These are phyloP conservation scores for Odontesthes bonariensis DNA, from an alignment of 2,113 vertebrate species.

Conservation along the genomic window DNA sequence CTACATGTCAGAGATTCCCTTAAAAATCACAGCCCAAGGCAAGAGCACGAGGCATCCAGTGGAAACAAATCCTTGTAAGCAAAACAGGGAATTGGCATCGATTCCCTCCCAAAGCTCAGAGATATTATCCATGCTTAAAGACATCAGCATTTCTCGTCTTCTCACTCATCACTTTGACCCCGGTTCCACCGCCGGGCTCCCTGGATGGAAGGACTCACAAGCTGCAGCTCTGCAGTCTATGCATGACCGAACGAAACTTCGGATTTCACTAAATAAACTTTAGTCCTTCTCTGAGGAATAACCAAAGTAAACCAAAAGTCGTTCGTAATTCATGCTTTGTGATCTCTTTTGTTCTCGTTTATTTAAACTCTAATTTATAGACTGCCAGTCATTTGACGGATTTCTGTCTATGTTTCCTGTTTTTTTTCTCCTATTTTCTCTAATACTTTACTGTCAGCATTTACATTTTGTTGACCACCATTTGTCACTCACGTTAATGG, in stretches of 20 bases:
- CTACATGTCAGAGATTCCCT: constrained; percentile 58
- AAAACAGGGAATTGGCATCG: constrained; percentile 53
- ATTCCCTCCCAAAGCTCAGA: constrained; percentile 47
- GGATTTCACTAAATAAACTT: constrained; percentile 1
- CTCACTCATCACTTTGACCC: constrained; percentile 50
- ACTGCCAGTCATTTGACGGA: constrained; percentile 5
- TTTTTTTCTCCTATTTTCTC: constrained; percentile 7
- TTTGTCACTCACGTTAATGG: constrained; percentile 3
- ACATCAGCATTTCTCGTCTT: constrained; percentile 33
- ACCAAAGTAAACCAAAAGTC: constrained; percentile 6
- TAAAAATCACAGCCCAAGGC: constrained; percentile 54
- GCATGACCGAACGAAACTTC: constrained; percentile 11
- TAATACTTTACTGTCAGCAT: background rate
- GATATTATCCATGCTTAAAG: constrained; percentile 55
- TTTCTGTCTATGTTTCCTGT: constrained; percentile 3
- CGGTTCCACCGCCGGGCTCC: constrained; percentile 1
- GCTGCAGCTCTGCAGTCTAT: background rate
- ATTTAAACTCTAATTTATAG: constrained; percentile 27
- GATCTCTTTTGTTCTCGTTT: constrained; percentile 24
- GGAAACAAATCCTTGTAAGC: constrained; percentile 60
- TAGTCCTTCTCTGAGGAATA: background rate
- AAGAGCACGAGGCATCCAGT: constrained; percentile 39
- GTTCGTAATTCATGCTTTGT: constrained; percentile 5
- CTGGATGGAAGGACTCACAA: constrained; percentile 10
- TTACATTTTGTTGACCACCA: constrained; percentile 1